Evolutionary conservation across 2,113 vertebrate genomes (phyloP).

Genomic region (Onychostruthus taczanowskii): DNA sequence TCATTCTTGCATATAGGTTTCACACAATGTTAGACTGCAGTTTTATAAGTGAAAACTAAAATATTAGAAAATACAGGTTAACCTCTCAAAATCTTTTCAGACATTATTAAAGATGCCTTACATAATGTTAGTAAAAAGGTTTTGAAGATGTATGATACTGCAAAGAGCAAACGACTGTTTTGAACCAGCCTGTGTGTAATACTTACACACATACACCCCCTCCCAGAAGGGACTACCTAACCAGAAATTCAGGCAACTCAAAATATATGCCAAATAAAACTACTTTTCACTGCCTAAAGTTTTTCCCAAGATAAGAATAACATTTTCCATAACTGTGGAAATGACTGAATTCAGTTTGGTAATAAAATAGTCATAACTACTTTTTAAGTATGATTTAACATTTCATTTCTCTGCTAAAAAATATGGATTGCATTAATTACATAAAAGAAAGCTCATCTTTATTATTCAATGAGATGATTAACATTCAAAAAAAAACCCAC

Average conservation of each 20-base stretch:
- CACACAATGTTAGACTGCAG: neutral
- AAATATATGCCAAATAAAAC: slow-evolving; percentile 68
- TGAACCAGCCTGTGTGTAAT: neutral
- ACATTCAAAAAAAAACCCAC: slow-evolving; percentile 27
- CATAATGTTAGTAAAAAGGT: neutral
- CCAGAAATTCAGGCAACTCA: slow-evolving; percentile 60
- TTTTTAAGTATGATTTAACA: slow-evolving; percentile 72
- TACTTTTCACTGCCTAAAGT: slow-evolving; percentile 62
- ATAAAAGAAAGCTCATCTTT: slow-evolving; percentile 69
- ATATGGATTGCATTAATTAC: slow-evolving; percentile 70
- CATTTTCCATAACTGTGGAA: slow-evolving; percentile 74
- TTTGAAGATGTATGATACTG: neutral
- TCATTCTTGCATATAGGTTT: neutral
- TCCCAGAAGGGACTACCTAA: slow-evolving; percentile 30
- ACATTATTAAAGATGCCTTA: neutral
- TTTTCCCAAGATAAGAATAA: slow-evolving; percentile 73
- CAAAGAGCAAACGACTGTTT: neutral
- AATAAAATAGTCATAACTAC: slow-evolving; percentile 72
- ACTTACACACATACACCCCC: neutral
- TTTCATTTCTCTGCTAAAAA: slow-evolving; percentile 69
- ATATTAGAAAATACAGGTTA: slow-evolving; percentile 37
- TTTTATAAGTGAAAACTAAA: slow-evolving; percentile 31
- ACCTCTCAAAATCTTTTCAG: neutral
- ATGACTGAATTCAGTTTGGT: slow-evolving; percentile 70
- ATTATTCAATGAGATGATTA: slow-evolving; percentile 74